A percentile compares a stretch with the other conserved stretches of the same genome.
Conservation (phyloP, 2,888 invertebrate genomes). For the Nomada ruficornis region DNA sequence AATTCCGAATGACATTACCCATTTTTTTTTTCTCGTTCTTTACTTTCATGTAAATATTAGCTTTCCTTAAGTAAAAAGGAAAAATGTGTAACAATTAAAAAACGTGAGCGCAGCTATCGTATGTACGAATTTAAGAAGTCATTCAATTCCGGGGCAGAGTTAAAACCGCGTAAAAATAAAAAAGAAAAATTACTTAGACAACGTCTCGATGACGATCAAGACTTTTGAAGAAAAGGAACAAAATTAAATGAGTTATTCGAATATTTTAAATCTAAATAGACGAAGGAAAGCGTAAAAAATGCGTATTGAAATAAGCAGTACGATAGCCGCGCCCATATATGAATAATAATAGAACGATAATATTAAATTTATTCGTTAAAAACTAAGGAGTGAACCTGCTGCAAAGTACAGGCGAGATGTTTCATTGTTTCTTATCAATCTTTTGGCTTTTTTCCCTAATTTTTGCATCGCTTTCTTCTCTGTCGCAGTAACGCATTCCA, state of each 20-base stretch:
- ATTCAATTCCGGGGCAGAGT: neutral
- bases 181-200: neutral
- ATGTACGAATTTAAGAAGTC: slow-evolving; percentile 4
- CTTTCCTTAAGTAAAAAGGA: slow-evolving; percentile 52
- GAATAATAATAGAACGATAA: slow-evolving; percentile 52
- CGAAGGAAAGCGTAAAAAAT: slow-evolving; percentile 3
- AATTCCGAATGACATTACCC: slow-evolving; percentile 41
- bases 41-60: slow-evolving; percentile 32
- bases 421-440: slow-evolving; percentile 29
- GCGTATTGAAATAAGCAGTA: neutral
- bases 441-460: slow-evolving; percentile 11
- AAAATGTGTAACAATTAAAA: slow-evolving; percentile 53
- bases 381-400: slow-evolving; percentile 55
- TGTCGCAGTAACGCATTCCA: neutral
- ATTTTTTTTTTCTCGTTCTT: slow-evolving; percentile 4
- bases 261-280: neutral
- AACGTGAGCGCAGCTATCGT: slow-evolving; percentile 54
- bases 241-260: neutral
- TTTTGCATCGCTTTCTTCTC: neutral
- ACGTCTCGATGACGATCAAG: neutral
- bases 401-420: slow-evolving; percentile 38
- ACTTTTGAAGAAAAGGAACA: neutral
- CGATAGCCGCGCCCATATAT: slow-evolving; percentile 49
- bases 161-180: slow-evolving; percentile 8
- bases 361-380: slow-evolving; percentile 59